phyloP scores from a whole-genome alignment of 2,113 vertebrate species.

The Piaya cayana region DNA sequence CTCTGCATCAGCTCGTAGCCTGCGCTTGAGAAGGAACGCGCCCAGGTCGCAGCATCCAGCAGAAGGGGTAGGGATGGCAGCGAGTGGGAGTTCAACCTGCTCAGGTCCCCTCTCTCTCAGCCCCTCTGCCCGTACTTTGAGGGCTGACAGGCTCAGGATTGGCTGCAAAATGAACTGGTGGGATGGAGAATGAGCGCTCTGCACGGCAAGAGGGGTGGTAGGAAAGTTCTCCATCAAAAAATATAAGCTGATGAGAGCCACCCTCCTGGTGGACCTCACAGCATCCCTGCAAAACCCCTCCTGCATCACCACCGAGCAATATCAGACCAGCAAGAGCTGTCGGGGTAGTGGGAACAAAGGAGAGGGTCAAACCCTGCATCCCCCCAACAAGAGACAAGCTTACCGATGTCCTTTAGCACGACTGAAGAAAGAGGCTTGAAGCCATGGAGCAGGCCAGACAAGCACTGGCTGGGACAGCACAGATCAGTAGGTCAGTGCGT shows the following conservation, averaged over 20 bases:
- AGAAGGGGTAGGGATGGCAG: background rate
- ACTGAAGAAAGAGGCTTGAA: background rate
- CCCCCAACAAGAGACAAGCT: background rate
- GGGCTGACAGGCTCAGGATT: background rate
- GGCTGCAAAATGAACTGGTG: background rate
- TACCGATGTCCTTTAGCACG: background rate
- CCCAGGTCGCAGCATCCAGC: background rate
- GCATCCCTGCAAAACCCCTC: background rate
- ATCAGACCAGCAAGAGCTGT: background rate
- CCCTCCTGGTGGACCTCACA: background rate
- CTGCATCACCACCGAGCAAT: accelerated
- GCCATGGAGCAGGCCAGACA: background rate
- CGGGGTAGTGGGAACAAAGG: background rate
- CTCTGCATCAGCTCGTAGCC: background rate
- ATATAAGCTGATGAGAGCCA: background rate
- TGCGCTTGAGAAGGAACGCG: background rate
- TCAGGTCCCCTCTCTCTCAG: background rate
- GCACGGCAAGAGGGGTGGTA: background rate
- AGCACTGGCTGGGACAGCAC: background rate
- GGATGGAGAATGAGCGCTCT: background rate
- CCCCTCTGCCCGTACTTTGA: background rate
- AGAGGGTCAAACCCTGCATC: background rate
- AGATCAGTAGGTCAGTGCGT: background rate
- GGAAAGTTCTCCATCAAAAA: background rate
- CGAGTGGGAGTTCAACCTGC: background rate